Percentiles rank a stretch among this genome's conserved stretches.
Conservation (phyloP, 2,113 vertebrate genomes). For the Eclectus roratus region DNA sequence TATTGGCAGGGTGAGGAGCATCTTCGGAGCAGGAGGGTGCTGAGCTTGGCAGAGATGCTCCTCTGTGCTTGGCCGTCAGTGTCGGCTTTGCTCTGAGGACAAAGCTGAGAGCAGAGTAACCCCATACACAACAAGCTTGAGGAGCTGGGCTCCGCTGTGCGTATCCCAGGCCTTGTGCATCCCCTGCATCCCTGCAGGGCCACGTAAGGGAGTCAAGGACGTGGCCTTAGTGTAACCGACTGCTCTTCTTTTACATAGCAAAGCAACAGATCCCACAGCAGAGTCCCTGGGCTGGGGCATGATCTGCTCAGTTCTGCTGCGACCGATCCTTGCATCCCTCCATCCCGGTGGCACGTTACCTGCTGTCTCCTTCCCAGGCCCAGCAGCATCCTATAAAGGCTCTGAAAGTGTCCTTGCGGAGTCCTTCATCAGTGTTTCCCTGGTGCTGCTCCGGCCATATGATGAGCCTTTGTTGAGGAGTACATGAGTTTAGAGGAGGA, state of each 20-base stretch:
- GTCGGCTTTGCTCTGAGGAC: background rate
- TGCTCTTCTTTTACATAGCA: background rate
- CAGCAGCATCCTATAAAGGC: background rate
- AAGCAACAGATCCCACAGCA: accelerated
- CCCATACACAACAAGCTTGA: accelerated
- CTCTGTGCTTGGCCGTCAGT: accelerated
- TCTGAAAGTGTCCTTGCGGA: background rate
- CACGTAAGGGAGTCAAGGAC: accelerated
- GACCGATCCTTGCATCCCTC: background rate
- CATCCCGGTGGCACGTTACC: background rate
- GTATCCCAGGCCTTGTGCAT: background rate
- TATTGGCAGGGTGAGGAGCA: background rate
- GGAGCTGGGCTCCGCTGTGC: background rate
- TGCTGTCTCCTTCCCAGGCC: background rate
- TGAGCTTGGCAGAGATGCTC: background rate
- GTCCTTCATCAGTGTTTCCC: background rate
- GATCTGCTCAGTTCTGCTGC: accelerated
- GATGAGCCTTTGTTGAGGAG: constrained; percentile 1
- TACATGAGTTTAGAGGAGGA: background rate
- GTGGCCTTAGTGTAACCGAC: accelerated
- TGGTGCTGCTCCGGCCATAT: background rate
- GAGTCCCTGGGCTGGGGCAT: background rate
- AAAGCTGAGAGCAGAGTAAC: background rate
- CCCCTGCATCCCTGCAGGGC: background rate
- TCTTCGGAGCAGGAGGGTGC: background rate